These are phyloP conservation scores for Greenwoodochromis staneri DNA, from an alignment of 2,113 vertebrate genomes.

Conservation along the genomic window DNA sequence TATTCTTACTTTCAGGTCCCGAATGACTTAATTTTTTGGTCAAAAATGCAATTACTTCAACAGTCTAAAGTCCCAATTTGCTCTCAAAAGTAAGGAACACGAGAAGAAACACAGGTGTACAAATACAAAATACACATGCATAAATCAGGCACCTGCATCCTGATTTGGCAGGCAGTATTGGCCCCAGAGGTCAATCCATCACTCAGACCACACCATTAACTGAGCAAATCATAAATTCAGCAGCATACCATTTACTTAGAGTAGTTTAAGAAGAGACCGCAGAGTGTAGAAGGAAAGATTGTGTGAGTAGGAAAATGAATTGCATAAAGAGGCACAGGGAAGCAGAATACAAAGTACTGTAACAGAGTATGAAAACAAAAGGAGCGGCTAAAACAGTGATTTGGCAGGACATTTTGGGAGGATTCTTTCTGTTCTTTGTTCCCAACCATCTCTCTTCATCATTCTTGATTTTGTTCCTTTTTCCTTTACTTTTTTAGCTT, in stretches of 20 bases:
- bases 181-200: conserved; percentile 53
- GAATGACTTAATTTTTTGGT: background rate
- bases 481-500: background rate
- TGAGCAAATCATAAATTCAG: conserved; percentile 24
- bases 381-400: background rate
- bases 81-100: background rate
- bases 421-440: background rate
- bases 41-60: background rate
- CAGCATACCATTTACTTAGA: conserved; percentile 1
- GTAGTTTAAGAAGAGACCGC: background rate
- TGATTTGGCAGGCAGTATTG: conserved; percentile 5
- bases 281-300: background rate
- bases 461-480: background rate
- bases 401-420: background rate
- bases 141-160: background rate
- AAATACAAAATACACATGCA: background rate
- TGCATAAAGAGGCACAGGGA: background rate
- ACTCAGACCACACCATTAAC: conserved; percentile 26
- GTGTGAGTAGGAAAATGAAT: background rate
- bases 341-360: background rate
- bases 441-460: background rate
- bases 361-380: conserved; percentile 1
- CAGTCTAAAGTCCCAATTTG: background rate
- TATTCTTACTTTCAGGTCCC: background rate
- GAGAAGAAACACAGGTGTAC: background rate